Evolutionary conservation across 2,797 vertebrate genomes (phyloP).

Genomic region (Trematomus bernacchii): DNA sequence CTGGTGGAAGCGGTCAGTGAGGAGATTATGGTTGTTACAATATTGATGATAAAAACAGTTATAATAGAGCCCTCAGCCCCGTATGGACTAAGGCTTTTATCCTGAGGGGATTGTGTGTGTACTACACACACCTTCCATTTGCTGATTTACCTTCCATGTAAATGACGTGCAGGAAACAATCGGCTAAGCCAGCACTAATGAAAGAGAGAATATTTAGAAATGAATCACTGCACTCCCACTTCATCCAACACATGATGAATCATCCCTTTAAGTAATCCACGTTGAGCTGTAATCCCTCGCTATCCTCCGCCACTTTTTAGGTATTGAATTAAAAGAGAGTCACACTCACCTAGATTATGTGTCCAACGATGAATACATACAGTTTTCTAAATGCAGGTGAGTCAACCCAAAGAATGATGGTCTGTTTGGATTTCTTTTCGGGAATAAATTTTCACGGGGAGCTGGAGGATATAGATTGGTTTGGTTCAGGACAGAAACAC

Average conservation of each 20-base stretch:
- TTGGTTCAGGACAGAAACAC: neutral
- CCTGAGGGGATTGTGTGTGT: conserved; percentile 18
- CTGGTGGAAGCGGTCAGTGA: conserved; percentile 21
- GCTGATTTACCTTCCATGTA: conserved; percentile 28
- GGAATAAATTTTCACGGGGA: conserved; percentile 12
- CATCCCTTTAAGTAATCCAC: conserved; percentile 70
- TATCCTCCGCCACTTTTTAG: conserved; percentile 57
- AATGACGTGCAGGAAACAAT: conserved; percentile 39
- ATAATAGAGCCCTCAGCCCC: conserved; percentile 49
- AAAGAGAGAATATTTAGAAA: conserved; percentile 44
- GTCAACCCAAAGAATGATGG: conserved; percentile 17
- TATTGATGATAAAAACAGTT: conserved; percentile 31
- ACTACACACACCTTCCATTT: neutral
- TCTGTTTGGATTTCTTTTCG: conserved; percentile 29
- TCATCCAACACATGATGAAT: conserved; percentile 67
- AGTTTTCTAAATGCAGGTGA: conserved; percentile 39
- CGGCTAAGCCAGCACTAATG: conserved; percentile 22
- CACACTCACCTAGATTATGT: conserved; percentile 47
- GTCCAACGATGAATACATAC: conserved; percentile 57
- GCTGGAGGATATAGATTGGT: conserved; percentile 26
- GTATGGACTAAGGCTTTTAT: conserved; percentile 56
- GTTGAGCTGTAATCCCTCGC: conserved; percentile 63
- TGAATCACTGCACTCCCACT: conserved; percentile 49
- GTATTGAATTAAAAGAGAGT: conserved; percentile 64
- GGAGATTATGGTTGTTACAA: conserved; percentile 16